Percentiles rank a stretch among this genome's conserved stretches.
phyloP scores from a whole-genome alignment of 2,888 invertebrate genomes.

The Epsilonema sp. region DNA sequence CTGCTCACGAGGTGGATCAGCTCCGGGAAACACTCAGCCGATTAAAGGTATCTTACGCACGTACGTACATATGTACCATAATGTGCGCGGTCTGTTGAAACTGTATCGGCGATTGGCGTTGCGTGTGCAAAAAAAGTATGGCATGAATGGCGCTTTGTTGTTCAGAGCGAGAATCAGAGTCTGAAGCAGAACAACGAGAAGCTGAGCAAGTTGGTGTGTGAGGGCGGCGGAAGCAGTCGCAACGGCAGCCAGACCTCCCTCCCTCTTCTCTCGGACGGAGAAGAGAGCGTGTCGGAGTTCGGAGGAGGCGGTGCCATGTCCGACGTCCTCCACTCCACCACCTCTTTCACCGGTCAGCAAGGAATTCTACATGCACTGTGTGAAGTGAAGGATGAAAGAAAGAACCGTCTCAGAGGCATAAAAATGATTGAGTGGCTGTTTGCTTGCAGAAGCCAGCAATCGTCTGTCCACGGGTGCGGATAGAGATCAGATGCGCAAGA shows the following conservation, averaged over 20 bases:
- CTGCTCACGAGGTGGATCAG: conserved; percentile 87
- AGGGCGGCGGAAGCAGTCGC: conserved; percentile 15
- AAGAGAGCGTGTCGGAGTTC: conserved; percentile 7
- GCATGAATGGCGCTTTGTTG: too few relatives aligned
- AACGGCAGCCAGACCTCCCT: conserved; percentile 21
- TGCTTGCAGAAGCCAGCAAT: background rate
- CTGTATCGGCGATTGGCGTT: too few relatives aligned
- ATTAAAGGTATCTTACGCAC: conserved; percentile 64
- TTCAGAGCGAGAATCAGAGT: conserved; percentile 79
- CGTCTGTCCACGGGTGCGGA: too few relatives aligned
- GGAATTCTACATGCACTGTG: background rate
- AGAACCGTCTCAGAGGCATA: too few relatives aligned
- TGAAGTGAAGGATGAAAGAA: background rate
- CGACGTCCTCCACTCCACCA: conserved; percentile 2
- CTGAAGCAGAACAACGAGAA: conserved; percentile 90
- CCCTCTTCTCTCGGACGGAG: conserved; percentile 14
- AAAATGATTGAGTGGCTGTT: background rate
- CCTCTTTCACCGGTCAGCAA: conserved; percentile 9
- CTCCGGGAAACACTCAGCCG: conserved; percentile 86
- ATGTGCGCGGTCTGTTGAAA: too few relatives aligned
- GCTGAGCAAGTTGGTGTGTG: conserved; percentile 56
- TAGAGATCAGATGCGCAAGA: background rate
- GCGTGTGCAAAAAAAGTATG: too few relatives aligned
- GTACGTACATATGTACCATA: too few relatives aligned
- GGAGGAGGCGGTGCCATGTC: background rate